Base-by-base conservation (phyloP, 2,113 vertebrate genomes). In the Leptosomus discolor region DNA sequence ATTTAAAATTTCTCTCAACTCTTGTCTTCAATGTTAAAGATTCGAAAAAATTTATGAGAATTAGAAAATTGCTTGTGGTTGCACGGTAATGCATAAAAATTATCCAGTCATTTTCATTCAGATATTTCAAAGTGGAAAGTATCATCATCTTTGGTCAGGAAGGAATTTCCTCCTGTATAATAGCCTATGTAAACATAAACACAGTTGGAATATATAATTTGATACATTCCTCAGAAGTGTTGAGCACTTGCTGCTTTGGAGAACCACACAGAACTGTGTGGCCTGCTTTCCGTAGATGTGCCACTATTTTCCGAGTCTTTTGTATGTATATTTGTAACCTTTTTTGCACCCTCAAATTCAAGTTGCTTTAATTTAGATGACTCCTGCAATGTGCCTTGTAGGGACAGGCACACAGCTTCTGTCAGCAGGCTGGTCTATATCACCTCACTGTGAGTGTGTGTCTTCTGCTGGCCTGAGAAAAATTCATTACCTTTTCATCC, bases 31-130 rank as follows among this genome's bases (percentile, higher is more conserved):
- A 0, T 68, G 20, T 65, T 68, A 58, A 88, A 85, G 27, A 80
- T 92, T 88, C 83, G 41, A 88, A 77, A n/a, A 93, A 80, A 84
- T 84, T 69, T 73, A 92, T 63, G 67, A 79, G 78, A 94, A 94
- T 75, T 93, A 92, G 58, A 71, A 93, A 96, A 96, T 95, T 92
- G 63, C 63, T 94, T 96, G 96, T 91, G 94, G 94, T 96, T 96
- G 39, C 37, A 76, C 27, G 26, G 41, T 96, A 85, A 93, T 92
- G 85, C 48, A 68, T 93, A 94, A 96, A 94, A 97, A 97, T 93
- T 90, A 95, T 73, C 51, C 88, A 77, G 78, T 95, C 14, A 85
- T 93, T 90, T 94, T 90, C 50, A 83, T 92, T 93, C 85, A 93
- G 23, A 85, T 95, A 86, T 95, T 94, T 97, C 75, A 91, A 94